Base-by-base conservation (phyloP, 2,113 vertebrate genomes). In the Zapornia atra region DNA sequence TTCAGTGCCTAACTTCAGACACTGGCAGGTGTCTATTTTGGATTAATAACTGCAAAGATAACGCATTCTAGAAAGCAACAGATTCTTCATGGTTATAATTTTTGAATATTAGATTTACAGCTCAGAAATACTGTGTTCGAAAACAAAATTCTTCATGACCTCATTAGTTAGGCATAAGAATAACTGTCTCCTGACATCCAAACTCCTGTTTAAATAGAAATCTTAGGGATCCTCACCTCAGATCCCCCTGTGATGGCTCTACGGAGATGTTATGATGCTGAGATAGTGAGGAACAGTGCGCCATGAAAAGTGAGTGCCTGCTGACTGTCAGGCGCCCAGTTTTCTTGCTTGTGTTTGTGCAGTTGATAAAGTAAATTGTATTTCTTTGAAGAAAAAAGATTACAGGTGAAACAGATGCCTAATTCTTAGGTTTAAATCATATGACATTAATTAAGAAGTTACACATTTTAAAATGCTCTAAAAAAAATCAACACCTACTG, bases 401-500 rank as follows among this genome's bases (percentile, higher is more conserved):
- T 75, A 66, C 11, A 76, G 51, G 53, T 92, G 51, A 82, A 92
- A 70, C 11, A 46, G 42, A 50, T 89, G 48, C 14, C 26, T n/a
- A 51, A 60, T 70, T 53, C n/a, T 56, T 66, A 11, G 17, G 51
- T 87, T 82, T 76, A 53, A 81, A 73, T 79, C 1, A 0, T 71
- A 11, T 59, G 28, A 51, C 8, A 86, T 97, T 97, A 94, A 84
- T 97, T 77, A 97, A 92, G 92, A 65, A 86, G 36, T 59, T 94
- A 77, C 25, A 78, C 50, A 88, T 93, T 96, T 92, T 94, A 94
- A 86, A 97, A 89, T 90, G 81, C 73, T 80, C 21, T 63, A 79
- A 90, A 96, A 97, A 7, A 94, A 75, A 88, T 72, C 79, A 94
- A 15, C 71, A 91, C 44, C 53, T 96, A 31, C 2, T 83, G 31